Evolutionary conservation across 2,113 vertebrate species (phyloP), one percentile per base, ranked within the genome.

Genomic region (Syngnathoides biaculeatus): DNA sequence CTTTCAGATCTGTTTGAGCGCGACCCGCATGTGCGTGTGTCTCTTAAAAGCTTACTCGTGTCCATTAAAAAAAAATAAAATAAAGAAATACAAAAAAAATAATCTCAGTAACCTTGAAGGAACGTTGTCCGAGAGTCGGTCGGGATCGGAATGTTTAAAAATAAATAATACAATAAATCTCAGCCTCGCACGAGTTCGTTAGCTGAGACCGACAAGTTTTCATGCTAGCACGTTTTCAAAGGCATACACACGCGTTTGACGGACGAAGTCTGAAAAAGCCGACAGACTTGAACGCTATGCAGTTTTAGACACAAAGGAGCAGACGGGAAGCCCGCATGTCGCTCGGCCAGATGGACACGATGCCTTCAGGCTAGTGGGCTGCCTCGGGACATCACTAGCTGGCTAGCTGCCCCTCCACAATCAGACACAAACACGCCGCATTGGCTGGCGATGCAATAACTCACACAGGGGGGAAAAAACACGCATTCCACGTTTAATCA

Each of bases 321-420:
- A 75, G 62, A 50, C 56, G 69, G 45, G 58, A 27, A 59, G 62
- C 82, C 72, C 80, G 79, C 87, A 84, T 71, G 83, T 87, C 77
- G 71, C 85, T 84, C 75, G 80, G 86, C 89, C 90, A 90, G 90
- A 92, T 89, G 89, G 90, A 90, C 89, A 91, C 87, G 88, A 90
- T 81, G 90, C 90, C 39, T 61, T 39, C n/a, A 11, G 48, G 48
- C 48, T 50, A 50, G 20, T 40, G 55, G 55, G 55, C 85, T 77
- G 79, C 82, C 84, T 86, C 87, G 68, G 55, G 52, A 81, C 80
- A 84, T 69, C 89, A 88, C 80, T 86, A 84, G 85, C 87, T 86
- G 83, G 82, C 78, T 92, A 90, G 86, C 87, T 77, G 83, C 83
- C 80, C 89, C 86, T 86, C 88, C 88, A 79, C 77, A 87, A 85